Evolutionary conservation across 2,888 invertebrate species (phyloP).

Genomic region (Thumatha senex): DNA sequence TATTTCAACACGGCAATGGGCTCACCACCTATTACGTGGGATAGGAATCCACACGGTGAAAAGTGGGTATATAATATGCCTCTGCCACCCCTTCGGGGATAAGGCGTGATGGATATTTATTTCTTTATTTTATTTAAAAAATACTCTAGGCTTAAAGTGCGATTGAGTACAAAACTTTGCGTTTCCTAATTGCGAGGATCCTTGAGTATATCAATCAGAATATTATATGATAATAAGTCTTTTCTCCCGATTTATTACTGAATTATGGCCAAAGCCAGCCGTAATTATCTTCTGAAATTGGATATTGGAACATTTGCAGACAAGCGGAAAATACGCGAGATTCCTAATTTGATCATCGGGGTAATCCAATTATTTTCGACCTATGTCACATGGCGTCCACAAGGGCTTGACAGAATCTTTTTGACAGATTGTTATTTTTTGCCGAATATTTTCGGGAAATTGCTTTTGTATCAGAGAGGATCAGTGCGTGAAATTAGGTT

Average conservation of each 20-base stretch:
- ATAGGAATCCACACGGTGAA: too few relatives aligned
- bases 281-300: constrained; percentile 44
- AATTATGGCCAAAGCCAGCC: constrained; percentile 8
- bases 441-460: constrained; percentile 7
- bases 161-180: too few relatives aligned
- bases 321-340: constrained; percentile 63
- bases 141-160: too few relatives aligned
- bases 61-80: too few relatives aligned
- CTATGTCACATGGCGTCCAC: constrained; percentile 44
- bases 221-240: background rate
- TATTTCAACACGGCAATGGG: too few relatives aligned
- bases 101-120: too few relatives aligned
- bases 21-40: too few relatives aligned
- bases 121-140: too few relatives aligned
- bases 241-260: constrained; percentile 10
- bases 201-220: background rate
- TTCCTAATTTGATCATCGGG: constrained; percentile 71
- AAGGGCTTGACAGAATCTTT: constrained; percentile 23
- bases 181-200: too few relatives aligned
- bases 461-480: background rate
- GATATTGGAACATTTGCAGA: constrained; percentile 46
- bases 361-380: constrained; percentile 68
- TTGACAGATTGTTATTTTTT: constrained; percentile 34
- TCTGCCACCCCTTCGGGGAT: too few relatives aligned
- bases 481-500: background rate